Evolutionary conservation across 2,797 vertebrate species (phyloP), one percentile per base, ranked within the genome.

Genomic region (Pipistrellus nathusii): DNA sequence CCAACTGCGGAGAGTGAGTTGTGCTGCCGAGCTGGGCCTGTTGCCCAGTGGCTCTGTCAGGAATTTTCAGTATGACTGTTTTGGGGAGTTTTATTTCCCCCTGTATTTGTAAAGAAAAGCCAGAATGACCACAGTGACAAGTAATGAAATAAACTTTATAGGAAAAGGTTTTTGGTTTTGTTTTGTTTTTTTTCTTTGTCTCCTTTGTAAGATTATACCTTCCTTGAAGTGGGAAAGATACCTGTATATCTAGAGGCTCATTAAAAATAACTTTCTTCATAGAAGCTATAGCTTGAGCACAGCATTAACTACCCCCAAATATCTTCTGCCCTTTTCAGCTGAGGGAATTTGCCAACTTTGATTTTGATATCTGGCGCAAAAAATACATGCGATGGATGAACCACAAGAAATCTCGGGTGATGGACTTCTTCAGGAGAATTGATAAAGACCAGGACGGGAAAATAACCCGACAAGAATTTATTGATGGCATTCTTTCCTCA

Each of bases 361-460:
- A 99, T 98, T 99, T 99, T 97, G 99, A 99, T 90, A 98, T 99
- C 96, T 99, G 99, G 99, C 98, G 99, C 96, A 99, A 99, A 98
- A 99, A 99, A 93, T 99, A 99, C 98, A 99, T 99, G 99, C 98
- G 99, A n/a, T 99, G 99, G 99, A 99, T 99, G 99, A 99, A 99
- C 98, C 99, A 99, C 96, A 99, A 99, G 98, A 99, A 99, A 96
- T 99, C 99, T 13, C 99, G 99, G 0, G 99, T 99, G 92, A 99
- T 99, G 99, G 99, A 99, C 96, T 99, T 99, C 98, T 99, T 99
- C 98, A 99, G 99, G 17, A 99, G 99, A 94, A 99, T 99, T 48
- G 99, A 99, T 98, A 99, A 99, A 98, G 99, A 99, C 98, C 99
- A 99, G 97, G 99, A 99, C 83, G 99, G 99, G 87, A 99, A 99